Conservation (phyloP, 2,797 vertebrate species). For the Garrulus glandarius region DNA sequence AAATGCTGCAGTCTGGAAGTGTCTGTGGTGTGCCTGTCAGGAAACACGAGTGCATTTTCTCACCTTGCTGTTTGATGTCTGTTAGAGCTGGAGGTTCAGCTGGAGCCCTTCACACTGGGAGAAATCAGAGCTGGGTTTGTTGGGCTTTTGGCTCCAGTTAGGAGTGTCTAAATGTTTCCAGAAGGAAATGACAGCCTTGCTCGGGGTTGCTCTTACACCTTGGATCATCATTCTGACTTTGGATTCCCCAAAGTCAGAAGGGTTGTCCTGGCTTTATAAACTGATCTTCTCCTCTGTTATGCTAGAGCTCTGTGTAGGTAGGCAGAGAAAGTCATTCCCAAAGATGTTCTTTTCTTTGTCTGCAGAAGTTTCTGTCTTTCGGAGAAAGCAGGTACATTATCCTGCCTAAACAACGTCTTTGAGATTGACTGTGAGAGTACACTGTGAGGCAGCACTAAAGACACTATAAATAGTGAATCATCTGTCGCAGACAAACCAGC, state of each 20-base stretch:
- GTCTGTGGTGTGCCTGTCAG: not conserved
- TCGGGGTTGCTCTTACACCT: not conserved
- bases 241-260: not conserved
- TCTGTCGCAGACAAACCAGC: slow-evolving; percentile 34
- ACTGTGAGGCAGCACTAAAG: slow-evolving; percentile 28
- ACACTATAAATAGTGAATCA: slow-evolving; percentile 60
- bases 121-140: not conserved
- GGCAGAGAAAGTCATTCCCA: not conserved
- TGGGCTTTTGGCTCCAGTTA: not conserved
- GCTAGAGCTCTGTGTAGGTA: not conserved
- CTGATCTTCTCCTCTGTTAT: not conserved
- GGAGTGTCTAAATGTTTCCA: not conserved
- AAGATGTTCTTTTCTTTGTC: not conserved
- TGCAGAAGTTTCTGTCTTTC: not conserved
- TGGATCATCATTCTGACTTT: not conserved
- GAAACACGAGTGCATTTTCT: not conserved
- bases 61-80: not conserved
- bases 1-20: not conserved
- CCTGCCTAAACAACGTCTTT: slow-evolving; percentile 29
- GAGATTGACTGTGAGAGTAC: slow-evolving; percentile 50
- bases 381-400: not conserved
- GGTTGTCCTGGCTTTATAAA: not conserved
- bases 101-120: not conserved
- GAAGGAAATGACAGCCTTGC: not conserved
- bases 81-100: not conserved